Conservation (phyloP, 2,888 invertebrate genomes). For the Anodontia alba region DNA sequence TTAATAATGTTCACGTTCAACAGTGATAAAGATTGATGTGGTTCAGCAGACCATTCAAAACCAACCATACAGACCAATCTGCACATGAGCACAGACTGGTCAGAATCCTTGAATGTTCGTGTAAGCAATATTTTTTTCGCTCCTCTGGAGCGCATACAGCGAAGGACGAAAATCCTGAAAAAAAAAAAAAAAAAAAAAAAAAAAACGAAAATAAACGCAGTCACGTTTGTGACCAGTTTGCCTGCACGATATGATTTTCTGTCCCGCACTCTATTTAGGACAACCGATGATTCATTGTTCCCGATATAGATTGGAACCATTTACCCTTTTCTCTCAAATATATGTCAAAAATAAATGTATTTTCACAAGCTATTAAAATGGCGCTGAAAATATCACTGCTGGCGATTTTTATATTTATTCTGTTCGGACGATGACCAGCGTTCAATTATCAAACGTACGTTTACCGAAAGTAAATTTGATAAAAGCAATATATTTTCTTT, state of each 20-base stretch:
- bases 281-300: not conserved
- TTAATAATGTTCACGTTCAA: conserved; percentile 1
- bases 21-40: not conserved
- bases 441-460: conserved; percentile 1
- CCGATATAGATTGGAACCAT: not conserved
- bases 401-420: not conserved
- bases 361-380: conserved; percentile 13
- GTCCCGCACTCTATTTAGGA: not conserved
- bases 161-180: no score
- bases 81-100: no score
- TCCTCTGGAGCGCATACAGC: not conserved
- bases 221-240: no score
- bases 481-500: not conserved
- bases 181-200: no score
- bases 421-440: not conserved
- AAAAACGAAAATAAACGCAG: no score
- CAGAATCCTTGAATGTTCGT: no score
- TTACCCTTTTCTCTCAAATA: not conserved
- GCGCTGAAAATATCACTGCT: not conserved
- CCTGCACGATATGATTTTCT: not conserved
- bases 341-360: not conserved
- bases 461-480: conserved; percentile 10
- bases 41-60: no score
- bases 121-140: no score
- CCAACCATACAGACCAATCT: no score